Percentiles rank a stretch among this genome's conserved stretches.
Conservation (phyloP, 2,888 invertebrate genomes). For the Acleris literana region DNA sequence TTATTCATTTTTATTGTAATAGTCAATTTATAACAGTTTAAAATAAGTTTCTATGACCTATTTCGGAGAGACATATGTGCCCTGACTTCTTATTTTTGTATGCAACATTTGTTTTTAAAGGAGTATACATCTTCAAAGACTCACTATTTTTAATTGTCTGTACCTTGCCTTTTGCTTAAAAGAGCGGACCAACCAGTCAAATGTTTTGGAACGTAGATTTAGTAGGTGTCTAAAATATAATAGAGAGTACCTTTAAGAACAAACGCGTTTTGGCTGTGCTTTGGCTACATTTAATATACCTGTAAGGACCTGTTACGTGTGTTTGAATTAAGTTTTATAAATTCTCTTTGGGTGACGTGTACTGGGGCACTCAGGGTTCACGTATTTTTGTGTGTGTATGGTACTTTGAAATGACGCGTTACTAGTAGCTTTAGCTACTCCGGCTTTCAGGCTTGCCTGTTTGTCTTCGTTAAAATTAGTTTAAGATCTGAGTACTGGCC, state of each 20-base stretch:
- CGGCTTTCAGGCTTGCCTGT: constrained; percentile 8
- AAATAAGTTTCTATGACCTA: too few relatives aligned
- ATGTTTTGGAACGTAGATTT: constrained; percentile 71
- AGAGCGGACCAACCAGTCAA: constrained; percentile 79
- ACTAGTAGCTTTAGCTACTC: constrained; percentile 14
- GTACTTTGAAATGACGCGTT: constrained; percentile 8
- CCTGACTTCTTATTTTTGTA: too few relatives aligned
- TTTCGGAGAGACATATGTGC: too few relatives aligned
- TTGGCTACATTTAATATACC: constrained; percentile 49
- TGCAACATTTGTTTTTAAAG: too few relatives aligned
- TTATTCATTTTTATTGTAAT: too few relatives aligned
- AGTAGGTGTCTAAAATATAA: constrained; percentile 55
- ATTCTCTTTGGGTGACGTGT: constrained; percentile 16
- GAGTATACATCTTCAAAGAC: not conserved
- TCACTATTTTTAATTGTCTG: constrained; percentile 1
- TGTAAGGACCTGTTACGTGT: constrained; percentile 28
- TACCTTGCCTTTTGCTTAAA: constrained; percentile 75
- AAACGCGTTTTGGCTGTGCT: constrained; percentile 77
- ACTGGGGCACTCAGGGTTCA: constrained; percentile 19
- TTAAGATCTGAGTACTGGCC: not conserved
- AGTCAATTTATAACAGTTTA: too few relatives aligned
- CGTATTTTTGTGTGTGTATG: constrained; percentile 5
- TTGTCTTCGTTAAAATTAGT: not conserved
- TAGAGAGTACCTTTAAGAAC: constrained; percentile 60
- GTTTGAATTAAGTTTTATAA: constrained; percentile 31